Evolutionary conservation across 1,140 invertebrate genomes (phyloP).

Genomic region (Dendrolimus kikuchii): DNA sequence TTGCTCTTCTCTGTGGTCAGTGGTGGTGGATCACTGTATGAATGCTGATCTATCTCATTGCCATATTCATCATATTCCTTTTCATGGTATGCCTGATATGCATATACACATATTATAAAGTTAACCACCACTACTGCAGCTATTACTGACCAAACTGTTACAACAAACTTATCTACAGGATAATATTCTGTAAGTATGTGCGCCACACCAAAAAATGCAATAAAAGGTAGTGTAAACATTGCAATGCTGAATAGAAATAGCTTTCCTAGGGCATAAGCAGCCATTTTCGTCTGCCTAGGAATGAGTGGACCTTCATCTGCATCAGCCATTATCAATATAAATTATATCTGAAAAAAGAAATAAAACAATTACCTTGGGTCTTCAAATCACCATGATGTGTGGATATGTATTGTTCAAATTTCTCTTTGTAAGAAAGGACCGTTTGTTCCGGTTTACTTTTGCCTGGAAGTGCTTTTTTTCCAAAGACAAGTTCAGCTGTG

Average conservation of each 20-base stretch:
- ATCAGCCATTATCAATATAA: conserved; percentile 51
- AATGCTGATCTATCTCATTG: conserved; percentile 67
- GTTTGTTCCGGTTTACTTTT: conserved; percentile 81
- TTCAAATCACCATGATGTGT: conserved; percentile 43
- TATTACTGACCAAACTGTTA: conserved; percentile 82
- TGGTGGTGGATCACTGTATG: conserved; percentile 21
- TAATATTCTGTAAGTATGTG: conserved; percentile 76
- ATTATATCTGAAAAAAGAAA: conserved; percentile 63
- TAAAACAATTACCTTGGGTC: conserved; percentile 60
- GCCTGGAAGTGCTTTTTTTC: conserved; percentile 78
- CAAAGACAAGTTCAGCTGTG: conserved; percentile 88
- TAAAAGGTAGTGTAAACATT: conserved; percentile 89
- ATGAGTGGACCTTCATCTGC: conserved; percentile 51
- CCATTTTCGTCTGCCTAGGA: conserved; percentile 60
- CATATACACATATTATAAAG: conserved; percentile 83
- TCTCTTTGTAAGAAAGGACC: conserved; percentile 77
- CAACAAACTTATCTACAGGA: conserved; percentile 74
- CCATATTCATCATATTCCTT: conserved; percentile 75
- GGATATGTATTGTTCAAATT: conserved; percentile 48
- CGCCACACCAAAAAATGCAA: conserved; percentile 79
- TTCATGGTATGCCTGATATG: conserved; percentile 84
- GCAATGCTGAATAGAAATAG: conserved; percentile 84
- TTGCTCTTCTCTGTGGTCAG: conserved; percentile 32
- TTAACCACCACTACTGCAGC: conserved; percentile 85
- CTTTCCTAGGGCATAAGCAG: conserved; percentile 73